phyloP scores from a whole-genome alignment of 2,888 invertebrate genomes.

The Invenusta paracnida region DNA sequence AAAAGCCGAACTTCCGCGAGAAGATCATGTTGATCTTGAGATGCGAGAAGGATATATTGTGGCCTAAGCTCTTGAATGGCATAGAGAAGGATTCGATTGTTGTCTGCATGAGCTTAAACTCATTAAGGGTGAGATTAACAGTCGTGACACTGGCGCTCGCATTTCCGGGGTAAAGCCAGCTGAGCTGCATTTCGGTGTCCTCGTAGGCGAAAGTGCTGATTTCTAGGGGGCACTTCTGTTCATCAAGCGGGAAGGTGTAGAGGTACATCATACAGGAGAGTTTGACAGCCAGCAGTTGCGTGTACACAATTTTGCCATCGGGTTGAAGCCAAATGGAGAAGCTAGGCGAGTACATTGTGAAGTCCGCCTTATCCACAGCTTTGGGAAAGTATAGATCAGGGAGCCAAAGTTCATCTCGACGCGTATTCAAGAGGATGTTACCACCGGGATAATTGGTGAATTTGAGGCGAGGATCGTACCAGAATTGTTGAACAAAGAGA shows the following conservation, averaged over 20 bases:
- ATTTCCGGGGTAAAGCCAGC: background rate
- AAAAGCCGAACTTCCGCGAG: background rate
- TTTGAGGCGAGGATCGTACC: background rate
- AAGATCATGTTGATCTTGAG: background rate
- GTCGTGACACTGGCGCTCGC: background rate
- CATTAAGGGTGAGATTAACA: background rate
- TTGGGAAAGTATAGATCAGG: constrained; percentile 32
- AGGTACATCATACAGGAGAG: constrained; percentile 10
- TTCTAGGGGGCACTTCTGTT: background rate
- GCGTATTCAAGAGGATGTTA: background rate
- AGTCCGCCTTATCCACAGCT: background rate
- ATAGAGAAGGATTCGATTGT: background rate
- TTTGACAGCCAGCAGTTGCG: background rate
- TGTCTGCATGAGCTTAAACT: background rate
- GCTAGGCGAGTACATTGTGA: background rate
- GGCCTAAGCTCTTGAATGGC: background rate
- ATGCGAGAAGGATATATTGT: background rate
- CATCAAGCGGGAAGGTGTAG: constrained; percentile 11
- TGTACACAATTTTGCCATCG: background rate
- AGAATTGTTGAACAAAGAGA: background rate
- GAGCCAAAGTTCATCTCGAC: background rate
- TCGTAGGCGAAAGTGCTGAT: background rate
- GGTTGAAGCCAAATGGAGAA: background rate
- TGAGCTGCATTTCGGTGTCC: background rate
- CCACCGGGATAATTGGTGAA: background rate